phyloP scores from a whole-genome alignment of 2,888 invertebrate genomes.

The Drosophila meridiana region DNA sequence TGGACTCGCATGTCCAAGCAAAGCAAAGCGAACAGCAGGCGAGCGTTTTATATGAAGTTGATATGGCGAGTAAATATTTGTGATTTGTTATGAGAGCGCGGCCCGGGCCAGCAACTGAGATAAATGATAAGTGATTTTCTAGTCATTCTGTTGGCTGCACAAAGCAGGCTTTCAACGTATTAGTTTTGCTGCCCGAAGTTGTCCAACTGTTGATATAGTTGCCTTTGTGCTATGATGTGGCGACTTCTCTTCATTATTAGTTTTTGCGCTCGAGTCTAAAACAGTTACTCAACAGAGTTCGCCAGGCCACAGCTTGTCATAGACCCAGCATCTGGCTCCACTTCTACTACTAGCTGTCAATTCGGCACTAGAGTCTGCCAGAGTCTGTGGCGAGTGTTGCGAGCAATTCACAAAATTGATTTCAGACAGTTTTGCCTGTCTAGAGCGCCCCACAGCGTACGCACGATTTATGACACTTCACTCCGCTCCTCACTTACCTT shows the following conservation, averaged over 20 bases:
- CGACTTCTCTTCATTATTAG: conserved; percentile 18
- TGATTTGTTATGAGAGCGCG: conserved; percentile 74
- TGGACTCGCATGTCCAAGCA: conserved; percentile 30
- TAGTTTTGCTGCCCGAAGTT: conserved; percentile 14
- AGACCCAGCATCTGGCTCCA: conserved; percentile 33
- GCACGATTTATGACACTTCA: conserved; percentile 61
- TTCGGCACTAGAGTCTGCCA: conserved; percentile 16
- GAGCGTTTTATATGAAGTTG: conserved; percentile 74
- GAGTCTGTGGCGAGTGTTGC: conserved; percentile 19
- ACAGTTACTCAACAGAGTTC: not conserved
- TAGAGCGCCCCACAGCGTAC: conserved; percentile 49
- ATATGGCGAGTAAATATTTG: conserved; percentile 79
- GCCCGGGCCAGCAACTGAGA: conserved; percentile 53
- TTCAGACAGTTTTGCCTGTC: conserved; percentile 67
- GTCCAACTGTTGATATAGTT: conserved; percentile 36
- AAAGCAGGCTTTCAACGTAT: conserved; percentile 7
- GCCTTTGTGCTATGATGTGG: conserved; percentile 9
- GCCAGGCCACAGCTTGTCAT: conserved; percentile 50
- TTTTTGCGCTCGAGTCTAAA: not conserved
- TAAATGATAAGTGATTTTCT: conserved; percentile 78
- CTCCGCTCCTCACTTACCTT: conserved; percentile 87
- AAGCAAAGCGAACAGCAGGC: conserved; percentile 8
- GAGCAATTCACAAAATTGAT: conserved; percentile 72
- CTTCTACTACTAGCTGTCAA: conserved; percentile 44
- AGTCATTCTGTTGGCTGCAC: conserved; percentile 50